A percentile compares a stretch with the other conserved stretches of the same genome.
Evolutionary conservation across 1,140 invertebrate genomes (phyloP).

Genomic region (Meloidogyne exigua): DNA sequence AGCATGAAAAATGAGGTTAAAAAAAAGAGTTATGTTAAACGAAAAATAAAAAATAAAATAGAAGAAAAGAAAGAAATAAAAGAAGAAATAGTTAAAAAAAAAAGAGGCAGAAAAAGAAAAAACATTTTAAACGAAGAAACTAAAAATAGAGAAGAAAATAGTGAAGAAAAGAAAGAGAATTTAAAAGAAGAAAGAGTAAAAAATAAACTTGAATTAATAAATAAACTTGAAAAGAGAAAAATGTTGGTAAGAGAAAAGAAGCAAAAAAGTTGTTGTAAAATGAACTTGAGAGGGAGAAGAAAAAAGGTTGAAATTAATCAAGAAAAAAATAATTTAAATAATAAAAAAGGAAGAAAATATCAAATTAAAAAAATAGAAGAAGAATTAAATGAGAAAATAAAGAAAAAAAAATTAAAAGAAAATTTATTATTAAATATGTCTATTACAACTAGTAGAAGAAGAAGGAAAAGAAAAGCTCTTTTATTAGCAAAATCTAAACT

Average conservation of each 20-base stretch:
- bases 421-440: not conserved
- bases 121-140: not conserved
- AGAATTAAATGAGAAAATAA: not conserved
- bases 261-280: not conserved
- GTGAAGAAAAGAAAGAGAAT: not conserved
- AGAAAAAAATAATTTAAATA: not conserved
- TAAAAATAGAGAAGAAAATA: not conserved
- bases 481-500: not conserved
- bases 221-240: not conserved
- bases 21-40: not conserved
- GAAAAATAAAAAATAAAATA: not conserved
- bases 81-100: not conserved
- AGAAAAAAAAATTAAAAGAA: not conserved
- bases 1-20: not conserved
- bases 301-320: not conserved
- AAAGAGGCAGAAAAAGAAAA: slow-evolving; percentile 2
- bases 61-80: not conserved
- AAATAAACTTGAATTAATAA: not conserved
- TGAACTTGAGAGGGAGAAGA: not conserved
- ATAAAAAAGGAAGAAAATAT: not conserved
- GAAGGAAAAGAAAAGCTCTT: not conserved
- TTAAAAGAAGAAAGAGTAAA: not conserved
- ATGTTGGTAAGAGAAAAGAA: not conserved
- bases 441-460: not conserved
- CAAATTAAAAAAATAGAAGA: not conserved